Evolutionary conservation across 1,140 invertebrate genomes (phyloP).

Genomic region (Lepidurus couesii): DNA sequence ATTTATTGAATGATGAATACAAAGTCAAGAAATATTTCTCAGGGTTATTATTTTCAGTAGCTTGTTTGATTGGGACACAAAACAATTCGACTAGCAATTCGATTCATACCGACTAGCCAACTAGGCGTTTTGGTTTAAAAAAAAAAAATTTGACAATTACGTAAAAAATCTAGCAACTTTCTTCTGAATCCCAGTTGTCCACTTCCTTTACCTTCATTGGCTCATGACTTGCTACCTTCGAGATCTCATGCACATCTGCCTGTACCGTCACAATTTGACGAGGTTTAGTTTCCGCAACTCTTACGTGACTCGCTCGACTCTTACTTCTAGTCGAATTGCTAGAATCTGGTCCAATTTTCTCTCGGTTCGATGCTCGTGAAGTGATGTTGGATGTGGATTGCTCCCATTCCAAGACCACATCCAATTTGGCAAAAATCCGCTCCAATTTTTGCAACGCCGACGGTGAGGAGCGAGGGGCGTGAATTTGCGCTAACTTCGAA

Average conservation of each 20-base stretch:
- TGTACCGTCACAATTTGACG: background rate
- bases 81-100: no score
- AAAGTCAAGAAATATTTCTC: no score
- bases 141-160: background rate
- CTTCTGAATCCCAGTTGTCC: background rate
- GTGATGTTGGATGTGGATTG: background rate
- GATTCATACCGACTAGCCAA: background rate
- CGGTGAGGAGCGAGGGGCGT: background rate
- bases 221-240: background rate
- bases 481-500: background rate
- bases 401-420: slow-evolving; percentile 27
- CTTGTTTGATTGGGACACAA: background rate
- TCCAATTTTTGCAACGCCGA: slow-evolving; percentile 23
- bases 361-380: background rate
- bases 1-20: no score
- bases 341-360: background rate
- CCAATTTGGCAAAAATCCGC: slow-evolving; percentile 26
- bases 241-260: background rate
- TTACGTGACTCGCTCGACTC: background rate
- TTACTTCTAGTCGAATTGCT: background rate
- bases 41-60: no score
- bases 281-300: background rate
- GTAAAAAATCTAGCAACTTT: background rate
- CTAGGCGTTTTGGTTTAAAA: no score
- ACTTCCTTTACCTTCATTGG: background rate